A percentile compares a stretch with the other conserved stretches of the same genome.
Evolutionary conservation across 2,888 invertebrate species (phyloP).

Genomic region (Steinernema scapterisci): DNA sequence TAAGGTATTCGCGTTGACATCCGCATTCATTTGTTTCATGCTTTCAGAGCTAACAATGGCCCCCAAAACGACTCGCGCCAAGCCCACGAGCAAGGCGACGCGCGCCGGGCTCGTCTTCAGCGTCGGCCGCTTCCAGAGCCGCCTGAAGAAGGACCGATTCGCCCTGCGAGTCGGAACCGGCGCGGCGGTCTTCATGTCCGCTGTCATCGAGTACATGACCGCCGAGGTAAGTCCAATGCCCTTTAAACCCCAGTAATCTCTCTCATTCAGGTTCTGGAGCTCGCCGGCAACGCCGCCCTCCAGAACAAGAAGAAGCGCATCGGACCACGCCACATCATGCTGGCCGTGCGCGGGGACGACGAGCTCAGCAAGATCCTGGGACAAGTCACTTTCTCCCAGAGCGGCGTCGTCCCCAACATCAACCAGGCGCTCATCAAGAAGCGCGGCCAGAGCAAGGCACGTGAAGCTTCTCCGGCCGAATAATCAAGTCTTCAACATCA

Average conservation of each 20-base stretch:
- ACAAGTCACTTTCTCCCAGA: neutral
- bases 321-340: slow-evolving; percentile 4
- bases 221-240: neutral
- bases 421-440: neutral
- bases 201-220: neutral
- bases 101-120: slow-evolving; percentile 20
- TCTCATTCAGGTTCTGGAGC: neutral
- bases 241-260: neutral
- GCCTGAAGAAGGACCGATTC: neutral
- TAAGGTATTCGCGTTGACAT: no score
- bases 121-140: neutral
- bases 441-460: neutral
- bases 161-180: neutral
- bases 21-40: no score
- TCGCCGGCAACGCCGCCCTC: neutral
- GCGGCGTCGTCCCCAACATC: slow-evolving; percentile 1
- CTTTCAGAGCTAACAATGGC: no score
- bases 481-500: neutral
- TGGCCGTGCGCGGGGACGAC: slow-evolving; percentile 5
- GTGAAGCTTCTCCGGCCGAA: neutral
- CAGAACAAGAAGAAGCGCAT: neutral
- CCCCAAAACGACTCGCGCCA: neutral
- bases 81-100: neutral
- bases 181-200: neutral
- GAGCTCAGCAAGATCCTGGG: slow-evolving; percentile 7